These are phyloP conservation scores for Coenonympha arcania DNA, from an alignment of 2,888 invertebrate genomes.

Conservation along the genomic window DNA sequence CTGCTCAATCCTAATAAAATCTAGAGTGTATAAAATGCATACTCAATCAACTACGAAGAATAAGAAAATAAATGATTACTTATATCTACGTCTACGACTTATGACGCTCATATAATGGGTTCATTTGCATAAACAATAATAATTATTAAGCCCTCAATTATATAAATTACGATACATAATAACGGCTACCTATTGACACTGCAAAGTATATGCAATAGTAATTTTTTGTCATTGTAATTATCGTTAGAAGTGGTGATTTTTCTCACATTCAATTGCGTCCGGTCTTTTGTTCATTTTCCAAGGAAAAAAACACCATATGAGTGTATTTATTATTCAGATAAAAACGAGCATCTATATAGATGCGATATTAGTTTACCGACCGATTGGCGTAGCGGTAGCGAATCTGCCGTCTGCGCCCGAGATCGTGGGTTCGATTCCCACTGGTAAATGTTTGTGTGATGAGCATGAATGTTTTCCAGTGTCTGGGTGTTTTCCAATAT, in stretches of 20 bases:
- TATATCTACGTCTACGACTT: not conserved
- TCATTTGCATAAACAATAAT: not conserved
- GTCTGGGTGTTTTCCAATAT: too few relatives aligned
- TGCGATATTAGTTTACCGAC: too few relatives aligned
- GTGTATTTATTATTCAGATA: too few relatives aligned
- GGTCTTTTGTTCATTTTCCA: slow-evolving; percentile 48
- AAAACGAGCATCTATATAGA: too few relatives aligned
- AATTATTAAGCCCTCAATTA: slow-evolving; percentile 5
- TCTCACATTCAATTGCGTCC: slow-evolving; percentile 58
- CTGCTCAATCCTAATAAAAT: too few relatives aligned
- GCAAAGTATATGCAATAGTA: slow-evolving; percentile 29
- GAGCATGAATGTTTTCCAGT: too few relatives aligned
- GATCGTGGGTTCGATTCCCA: too few relatives aligned
- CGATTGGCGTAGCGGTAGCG: too few relatives aligned
- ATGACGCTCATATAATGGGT: not conserved
- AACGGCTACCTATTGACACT: slow-evolving; percentile 21
- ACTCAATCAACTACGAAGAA: too few relatives aligned
- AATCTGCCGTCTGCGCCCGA: too few relatives aligned
- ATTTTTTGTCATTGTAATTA: slow-evolving; percentile 33
- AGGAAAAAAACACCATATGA: slow-evolving; percentile 16
- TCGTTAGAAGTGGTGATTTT: slow-evolving; percentile 37
- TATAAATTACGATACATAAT: slow-evolving; percentile 10
- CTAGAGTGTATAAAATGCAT: too few relatives aligned
- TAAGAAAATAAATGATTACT: not conserved
- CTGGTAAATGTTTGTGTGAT: too few relatives aligned